These are phyloP conservation scores for Ephydatia muelleri DNA, from an alignment of 37 sponge, comb jelly and placozoan genomes.

Conservation along the genomic window DNA sequence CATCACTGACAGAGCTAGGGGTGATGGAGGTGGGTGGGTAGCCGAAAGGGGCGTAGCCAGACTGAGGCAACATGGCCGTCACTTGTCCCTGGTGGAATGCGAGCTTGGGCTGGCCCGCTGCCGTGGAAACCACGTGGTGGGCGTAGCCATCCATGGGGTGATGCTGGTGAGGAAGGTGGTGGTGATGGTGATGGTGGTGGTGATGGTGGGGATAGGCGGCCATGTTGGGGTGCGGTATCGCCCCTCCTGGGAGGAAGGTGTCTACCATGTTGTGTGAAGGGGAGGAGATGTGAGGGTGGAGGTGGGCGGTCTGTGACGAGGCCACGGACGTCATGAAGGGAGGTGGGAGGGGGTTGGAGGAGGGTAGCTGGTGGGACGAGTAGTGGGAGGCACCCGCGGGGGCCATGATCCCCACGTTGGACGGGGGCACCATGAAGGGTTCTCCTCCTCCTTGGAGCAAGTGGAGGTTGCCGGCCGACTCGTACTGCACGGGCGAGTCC, in stretches of 20 bases:
- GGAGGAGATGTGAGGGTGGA: conserved; percentile 42
- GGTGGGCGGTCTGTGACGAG: conserved; percentile 7
- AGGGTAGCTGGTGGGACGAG: background rate
- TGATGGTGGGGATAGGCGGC: background rate
- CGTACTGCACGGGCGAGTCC: background rate
- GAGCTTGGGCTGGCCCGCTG: conserved; percentile 8
- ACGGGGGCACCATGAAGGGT: conserved; percentile 1
- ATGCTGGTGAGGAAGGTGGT: background rate
- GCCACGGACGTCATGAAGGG: conserved; percentile 14
- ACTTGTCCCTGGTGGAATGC: conserved; percentile 10
- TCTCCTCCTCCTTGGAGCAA: conserved; percentile 11
- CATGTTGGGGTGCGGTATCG: background rate
- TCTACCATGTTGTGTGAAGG: conserved; percentile 5
- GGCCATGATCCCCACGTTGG: conserved; percentile 39
- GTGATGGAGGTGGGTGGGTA: background rate
- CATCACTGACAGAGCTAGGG: background rate
- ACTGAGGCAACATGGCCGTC: background rate
- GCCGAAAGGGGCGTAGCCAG: background rate
- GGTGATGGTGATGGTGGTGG: conserved; percentile 2
- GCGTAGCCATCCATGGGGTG: conserved; percentile 2
- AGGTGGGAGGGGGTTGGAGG: conserved; percentile 15
- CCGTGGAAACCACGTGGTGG: background rate
- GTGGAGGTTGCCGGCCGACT: conserved; percentile 1
- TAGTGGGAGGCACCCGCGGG: conserved; percentile 13
- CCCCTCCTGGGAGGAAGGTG: background rate